Percentiles rank a stretch among this genome's conserved stretches.
Evolutionary conservation across 2,888 invertebrate genomes (phyloP).

Genomic region (Parelbella ahira): DNA sequence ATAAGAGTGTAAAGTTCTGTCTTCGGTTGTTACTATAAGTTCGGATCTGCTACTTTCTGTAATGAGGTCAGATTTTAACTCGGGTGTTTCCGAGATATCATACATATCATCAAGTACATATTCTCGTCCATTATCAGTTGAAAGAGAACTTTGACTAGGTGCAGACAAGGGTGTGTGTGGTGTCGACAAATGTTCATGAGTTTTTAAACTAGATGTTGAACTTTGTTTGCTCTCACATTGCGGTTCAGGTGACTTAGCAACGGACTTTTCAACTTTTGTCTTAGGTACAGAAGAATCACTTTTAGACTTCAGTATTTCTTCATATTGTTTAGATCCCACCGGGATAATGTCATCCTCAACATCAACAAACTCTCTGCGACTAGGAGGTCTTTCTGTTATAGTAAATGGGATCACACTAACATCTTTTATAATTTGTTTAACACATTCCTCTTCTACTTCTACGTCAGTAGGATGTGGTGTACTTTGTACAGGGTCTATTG

Average conservation of each 20-base stretch:
- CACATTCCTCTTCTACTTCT: constrained; percentile 52
- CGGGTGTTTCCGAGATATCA: constrained; percentile 80
- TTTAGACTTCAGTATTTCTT: constrained; percentile 73
- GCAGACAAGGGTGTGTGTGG: constrained; percentile 82
- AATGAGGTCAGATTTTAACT: constrained; percentile 72
- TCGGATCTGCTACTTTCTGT: constrained; percentile 78
- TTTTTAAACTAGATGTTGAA: constrained; percentile 80
- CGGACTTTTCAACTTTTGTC: constrained; percentile 65
- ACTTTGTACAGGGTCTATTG: constrained; percentile 43
- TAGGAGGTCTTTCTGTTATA: constrained; percentile 61
- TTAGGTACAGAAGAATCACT: constrained; percentile 76
- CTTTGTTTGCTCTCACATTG: constrained; percentile 78
- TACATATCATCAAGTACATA: constrained; percentile 82
- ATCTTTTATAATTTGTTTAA: constrained; percentile 56
- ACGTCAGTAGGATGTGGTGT: constrained; percentile 31
- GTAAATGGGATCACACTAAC: constrained; percentile 71
- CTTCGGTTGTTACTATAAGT: constrained; percentile 81
- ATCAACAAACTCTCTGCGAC: constrained; percentile 76
- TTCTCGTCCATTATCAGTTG: constrained; percentile 83
- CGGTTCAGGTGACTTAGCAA: constrained; percentile 62
- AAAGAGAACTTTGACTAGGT: constrained; percentile 83
- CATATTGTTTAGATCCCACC: constrained; percentile 64
- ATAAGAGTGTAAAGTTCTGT: constrained; percentile 74
- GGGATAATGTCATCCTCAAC: constrained; percentile 68
- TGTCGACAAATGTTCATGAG: constrained; percentile 73